phyloP scores from a whole-genome alignment of 2,888 invertebrate genomes.

The Leptinotarsa haldemani region DNA sequence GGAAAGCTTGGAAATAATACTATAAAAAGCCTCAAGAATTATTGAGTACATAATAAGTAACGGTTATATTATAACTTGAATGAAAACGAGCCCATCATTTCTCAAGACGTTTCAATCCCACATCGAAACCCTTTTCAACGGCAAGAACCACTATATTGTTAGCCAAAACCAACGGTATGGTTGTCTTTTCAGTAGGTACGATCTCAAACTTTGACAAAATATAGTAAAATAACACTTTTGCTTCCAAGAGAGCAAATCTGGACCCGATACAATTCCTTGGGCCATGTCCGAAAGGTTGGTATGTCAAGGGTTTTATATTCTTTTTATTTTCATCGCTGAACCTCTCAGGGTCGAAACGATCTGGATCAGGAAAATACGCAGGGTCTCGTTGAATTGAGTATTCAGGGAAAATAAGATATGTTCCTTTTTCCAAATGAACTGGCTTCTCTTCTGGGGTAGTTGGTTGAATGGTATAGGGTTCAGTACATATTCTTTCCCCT shows the following conservation, averaged over 20 bases:
- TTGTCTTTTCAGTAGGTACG: slow-evolving; percentile 56
- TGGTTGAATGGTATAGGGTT: slow-evolving; percentile 63
- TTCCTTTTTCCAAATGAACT: slow-evolving; percentile 54
- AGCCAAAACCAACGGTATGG: slow-evolving; percentile 49
- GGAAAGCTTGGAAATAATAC: too few relatives aligned
- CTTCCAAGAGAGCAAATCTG: slow-evolving; percentile 60
- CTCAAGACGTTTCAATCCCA: slow-evolving; percentile 49
- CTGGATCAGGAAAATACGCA: slow-evolving; percentile 65
- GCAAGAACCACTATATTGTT: slow-evolving; percentile 45
- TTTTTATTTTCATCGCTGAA: slow-evolving; percentile 59
- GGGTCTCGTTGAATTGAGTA: slow-evolving; percentile 65
- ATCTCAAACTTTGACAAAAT: slow-evolving; percentile 57
- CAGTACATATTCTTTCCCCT: slow-evolving; percentile 67
- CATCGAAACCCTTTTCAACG: slow-evolving; percentile 55
- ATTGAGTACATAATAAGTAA: too few relatives aligned
- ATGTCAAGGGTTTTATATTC: slow-evolving; percentile 67
- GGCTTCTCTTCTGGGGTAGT: slow-evolving; percentile 48
- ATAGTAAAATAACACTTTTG: slow-evolving; percentile 56
- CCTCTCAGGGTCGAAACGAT: slow-evolving; percentile 66
- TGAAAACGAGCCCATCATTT: neutral
- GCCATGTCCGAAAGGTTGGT: slow-evolving; percentile 69
- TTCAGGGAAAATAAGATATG: slow-evolving; percentile 59
- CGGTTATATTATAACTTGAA: too few relatives aligned
- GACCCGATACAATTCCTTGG: slow-evolving; percentile 69
- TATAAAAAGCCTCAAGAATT: too few relatives aligned